Evolutionary conservation across 92 coral and sea anemone species (phyloP), one percentile per base, ranked within the genome.

Genomic region (Hydrozoanthus gracilis): DNA sequence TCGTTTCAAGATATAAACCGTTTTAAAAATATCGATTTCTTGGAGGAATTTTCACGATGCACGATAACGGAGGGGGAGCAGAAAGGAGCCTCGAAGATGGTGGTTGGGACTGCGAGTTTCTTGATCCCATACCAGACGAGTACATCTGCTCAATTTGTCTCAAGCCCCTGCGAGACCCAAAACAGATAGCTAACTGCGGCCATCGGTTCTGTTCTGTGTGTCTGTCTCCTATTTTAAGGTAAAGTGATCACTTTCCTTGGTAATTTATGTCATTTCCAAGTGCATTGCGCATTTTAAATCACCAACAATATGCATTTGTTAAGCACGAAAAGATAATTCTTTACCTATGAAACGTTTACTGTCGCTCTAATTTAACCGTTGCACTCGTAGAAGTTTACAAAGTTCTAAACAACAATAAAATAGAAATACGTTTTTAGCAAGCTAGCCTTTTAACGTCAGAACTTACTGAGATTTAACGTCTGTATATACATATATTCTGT

Each of bases 141-240:
- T 79, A 62, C 44, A 44, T n/a, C 11, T 62, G 84, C 12, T 45
- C 72, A 9, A 79, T 79, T 48, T 79, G 84, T 62, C 84, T 79
- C 72, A 79, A 79, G 56, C 51, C 66, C 73, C 55, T 79, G 4
- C 84, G 84, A 58, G 84, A 79, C 62, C 84, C 84, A 15, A 79
- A 79, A 47, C 84, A 79, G 49, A 79, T 79, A 8, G 84, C 84
- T 5, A 61, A 79, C 44, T 79, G 84, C 66, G 84, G 72, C 10
- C 84, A 79, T 79, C 72, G 84, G 15, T 79, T 79, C 45, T 62
- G 84, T 46, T 55, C 71, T 4, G 58, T 79, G 56, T 79, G 84
- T 61, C 84, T 79, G 7, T 15, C 45, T 48, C 72, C 84, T 9
- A 18, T 79, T n/a, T 4, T 79, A 60, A 79, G 73, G 84, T 79